Conservation (phyloP, 2,888 invertebrate genomes). For the Cantharis lateralis region DNA sequence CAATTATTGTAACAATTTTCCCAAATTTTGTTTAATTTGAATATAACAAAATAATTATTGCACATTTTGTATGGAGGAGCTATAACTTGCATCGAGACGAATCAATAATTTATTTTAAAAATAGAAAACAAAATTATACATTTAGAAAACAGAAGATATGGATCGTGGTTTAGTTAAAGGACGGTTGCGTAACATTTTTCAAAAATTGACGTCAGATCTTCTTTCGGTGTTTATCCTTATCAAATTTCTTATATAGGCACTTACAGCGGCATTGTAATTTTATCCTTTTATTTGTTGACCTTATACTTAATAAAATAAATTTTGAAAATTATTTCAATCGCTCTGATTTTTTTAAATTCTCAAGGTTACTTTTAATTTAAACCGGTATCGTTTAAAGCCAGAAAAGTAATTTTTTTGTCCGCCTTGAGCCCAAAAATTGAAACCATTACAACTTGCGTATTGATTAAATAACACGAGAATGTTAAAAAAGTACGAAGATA, state of each 20-base stretch:
- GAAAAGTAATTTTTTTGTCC: neutral
- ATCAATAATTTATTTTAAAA: neutral
- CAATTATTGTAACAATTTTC: no score
- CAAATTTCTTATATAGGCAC: neutral
- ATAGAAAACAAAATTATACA: neutral
- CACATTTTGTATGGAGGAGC: neutral
- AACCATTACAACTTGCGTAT: neutral
- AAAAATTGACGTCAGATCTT: neutral
- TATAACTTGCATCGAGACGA: neutral
- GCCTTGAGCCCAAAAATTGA: neutral
- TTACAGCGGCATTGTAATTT: neutral
- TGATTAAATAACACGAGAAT: neutral
- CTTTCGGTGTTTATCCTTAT: neutral
- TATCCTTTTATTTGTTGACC: neutral
- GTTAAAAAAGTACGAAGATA: neutral
- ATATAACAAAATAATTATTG: no score
- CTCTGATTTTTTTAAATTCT: no score
- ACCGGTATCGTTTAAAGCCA: no score
- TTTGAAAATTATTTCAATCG: neutral
- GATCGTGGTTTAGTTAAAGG: neutral
- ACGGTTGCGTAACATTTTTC: neutral
- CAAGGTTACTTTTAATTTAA: no score
- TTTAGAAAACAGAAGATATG: neutral
- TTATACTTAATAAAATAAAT: neutral
- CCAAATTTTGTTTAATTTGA: no score